Base-by-base conservation (phyloP, 2,888 invertebrate species). In the Oxytorus armatus region DNA sequence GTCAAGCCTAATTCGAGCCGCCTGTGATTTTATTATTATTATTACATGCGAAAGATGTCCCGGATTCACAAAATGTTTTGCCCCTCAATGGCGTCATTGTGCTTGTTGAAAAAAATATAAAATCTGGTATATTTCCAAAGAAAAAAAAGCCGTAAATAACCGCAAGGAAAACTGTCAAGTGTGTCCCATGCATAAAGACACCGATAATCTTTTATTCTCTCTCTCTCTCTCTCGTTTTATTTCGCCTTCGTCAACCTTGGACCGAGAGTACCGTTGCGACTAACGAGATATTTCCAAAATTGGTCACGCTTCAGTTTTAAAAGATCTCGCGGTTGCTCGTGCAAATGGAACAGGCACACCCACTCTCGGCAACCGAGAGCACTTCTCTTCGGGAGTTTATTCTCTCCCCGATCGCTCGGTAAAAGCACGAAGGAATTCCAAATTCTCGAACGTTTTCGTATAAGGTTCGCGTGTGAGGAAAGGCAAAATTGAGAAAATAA, bases 251-350 rank as follows among this genome's bases (percentile, higher is more conserved):
- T 72, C 33, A 72, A 49, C 66, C 66, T 79, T 65, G 65, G 25
- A n/a, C 33, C n/a, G 7, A 57, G 16, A 61, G 72, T 76, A 61
- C 80, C 80, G 80, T 80, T 77, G 72, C 21, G n/a, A 23, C 47
- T 80, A 77, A 80, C 72, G 77, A 80, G 77, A 61, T 63, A 73
- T 72, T 77, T 80, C 77, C 77, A 77, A 80, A 80, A 80, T 80
- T 77, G 72, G 77, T 55, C 77, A 80, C 72, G 80, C 76, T 68
- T 77, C 80, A 77, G 80, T 80, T 80, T 80, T 66, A 73, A 63
- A 68, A 77, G 55, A 77, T 73, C 42, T 53, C 42, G 53, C 18
- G 55, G 42, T 65, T 49, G 53, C 63, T 55, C 72, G 51, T 44
- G 72, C 61, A 61, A 61, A 66, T 74, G 55, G 66, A 74, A 44